Evolutionary conservation across 2,113 vertebrate genomes (phyloP).

Genomic region (Chionis minor): DNA sequence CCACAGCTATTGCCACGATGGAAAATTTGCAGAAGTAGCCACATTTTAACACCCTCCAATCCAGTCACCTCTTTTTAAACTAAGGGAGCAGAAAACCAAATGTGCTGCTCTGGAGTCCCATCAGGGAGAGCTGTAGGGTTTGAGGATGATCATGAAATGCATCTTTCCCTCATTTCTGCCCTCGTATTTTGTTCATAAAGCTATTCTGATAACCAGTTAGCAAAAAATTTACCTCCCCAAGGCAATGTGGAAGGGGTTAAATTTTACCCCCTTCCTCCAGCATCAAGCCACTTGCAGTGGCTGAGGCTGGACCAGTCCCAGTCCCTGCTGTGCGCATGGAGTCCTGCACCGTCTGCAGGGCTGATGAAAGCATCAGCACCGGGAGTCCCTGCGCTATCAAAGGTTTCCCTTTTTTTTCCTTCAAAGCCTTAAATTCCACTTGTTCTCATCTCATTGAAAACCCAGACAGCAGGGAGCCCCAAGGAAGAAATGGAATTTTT

Average conservation of each 20-base stretch:
- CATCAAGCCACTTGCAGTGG: background rate
- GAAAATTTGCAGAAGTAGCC: background rate
- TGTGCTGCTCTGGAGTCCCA: background rate
- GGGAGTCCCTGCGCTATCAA: background rate
- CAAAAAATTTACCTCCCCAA: background rate
- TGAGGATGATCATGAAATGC: background rate
- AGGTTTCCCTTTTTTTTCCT: background rate
- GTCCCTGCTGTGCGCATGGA: rapidly evolving
- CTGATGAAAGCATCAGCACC: background rate
- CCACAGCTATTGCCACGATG: background rate
- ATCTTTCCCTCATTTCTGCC: background rate
- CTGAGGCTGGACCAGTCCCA: background rate
- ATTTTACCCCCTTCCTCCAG: background rate
- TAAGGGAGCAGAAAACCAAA: background rate
- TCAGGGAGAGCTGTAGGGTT: background rate
- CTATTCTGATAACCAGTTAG: background rate
- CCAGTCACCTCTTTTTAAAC: background rate
- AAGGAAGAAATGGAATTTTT: background rate
- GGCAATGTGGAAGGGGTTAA: background rate
- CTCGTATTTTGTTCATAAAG: background rate
- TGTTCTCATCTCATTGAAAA: background rate
- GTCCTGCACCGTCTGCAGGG: background rate
- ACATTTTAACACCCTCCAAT: background rate
- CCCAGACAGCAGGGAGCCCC: background rate
- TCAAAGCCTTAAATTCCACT: background rate